These are phyloP conservation scores for Poecilia gillii DNA, from an alignment of 2,797 vertebrate genomes.

Conservation along the genomic window DNA sequence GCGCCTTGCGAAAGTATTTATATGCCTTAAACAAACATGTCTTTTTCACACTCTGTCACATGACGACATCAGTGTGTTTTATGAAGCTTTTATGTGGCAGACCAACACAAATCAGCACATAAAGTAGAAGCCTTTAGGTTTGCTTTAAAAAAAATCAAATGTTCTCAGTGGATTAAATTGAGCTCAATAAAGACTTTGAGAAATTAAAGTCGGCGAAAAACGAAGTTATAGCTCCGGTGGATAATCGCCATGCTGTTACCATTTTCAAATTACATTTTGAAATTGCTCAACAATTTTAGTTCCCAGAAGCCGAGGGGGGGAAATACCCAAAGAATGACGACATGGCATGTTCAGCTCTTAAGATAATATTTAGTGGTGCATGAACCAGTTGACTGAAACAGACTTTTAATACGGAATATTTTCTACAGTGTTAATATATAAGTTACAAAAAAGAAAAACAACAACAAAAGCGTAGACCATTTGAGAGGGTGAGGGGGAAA, in stretches of 20 bases:
- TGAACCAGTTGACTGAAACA: slow-evolving; percentile 14
- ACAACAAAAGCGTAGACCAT: not conserved
- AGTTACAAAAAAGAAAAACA: not conserved
- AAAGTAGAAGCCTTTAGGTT: too few relatives aligned
- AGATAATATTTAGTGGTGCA: slow-evolving; percentile 6
- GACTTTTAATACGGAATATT: not conserved
- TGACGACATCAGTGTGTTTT: not conserved
- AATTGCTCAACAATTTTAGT: slow-evolving; percentile 17
- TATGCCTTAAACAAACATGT: not conserved
- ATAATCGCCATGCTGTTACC: not conserved
- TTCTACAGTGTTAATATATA: not conserved
- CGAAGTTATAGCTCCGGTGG: not conserved
- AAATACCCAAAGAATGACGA: slow-evolving; percentile 20
- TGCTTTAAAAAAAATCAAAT: not conserved
- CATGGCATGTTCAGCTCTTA: slow-evolving; percentile 17
- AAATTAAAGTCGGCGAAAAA: not conserved
- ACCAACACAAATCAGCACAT: not conserved
- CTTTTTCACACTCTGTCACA: not conserved
- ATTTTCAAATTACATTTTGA: slow-evolving; percentile 23
- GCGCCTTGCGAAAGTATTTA: not conserved
- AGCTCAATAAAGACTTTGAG: not conserved
- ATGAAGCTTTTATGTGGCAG: not conserved
- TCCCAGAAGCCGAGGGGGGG: slow-evolving; percentile 4
- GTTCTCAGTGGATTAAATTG: not conserved
- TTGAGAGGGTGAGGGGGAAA: accelerated